Conservation (phyloP, 2,888 invertebrate species). For the Lepidochitona cinerea region DNA sequence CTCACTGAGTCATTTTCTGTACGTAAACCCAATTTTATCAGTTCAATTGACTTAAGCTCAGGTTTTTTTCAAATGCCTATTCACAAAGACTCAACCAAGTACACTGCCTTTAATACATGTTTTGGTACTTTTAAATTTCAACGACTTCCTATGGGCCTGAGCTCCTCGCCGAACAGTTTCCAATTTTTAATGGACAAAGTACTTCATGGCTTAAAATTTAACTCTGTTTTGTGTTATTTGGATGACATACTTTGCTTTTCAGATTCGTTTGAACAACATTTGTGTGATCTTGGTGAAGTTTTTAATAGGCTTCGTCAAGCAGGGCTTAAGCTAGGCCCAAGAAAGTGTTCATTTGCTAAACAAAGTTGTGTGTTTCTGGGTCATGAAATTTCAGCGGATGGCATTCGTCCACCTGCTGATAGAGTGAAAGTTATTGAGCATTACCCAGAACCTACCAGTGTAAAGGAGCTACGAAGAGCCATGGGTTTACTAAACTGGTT, state of each 20-base stretch:
- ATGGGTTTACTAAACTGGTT: slow-evolving; percentile 12
- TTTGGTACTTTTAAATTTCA: slow-evolving; percentile 14
- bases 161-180: slow-evolving; percentile 5
- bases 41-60: slow-evolving; percentile 10
- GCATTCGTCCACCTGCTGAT: no score
- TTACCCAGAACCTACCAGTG: not conserved
- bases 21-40: slow-evolving; percentile 7
- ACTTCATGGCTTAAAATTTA: slow-evolving; percentile 6
- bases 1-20: not conserved
- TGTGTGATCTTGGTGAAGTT: not conserved
- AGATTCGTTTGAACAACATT: slow-evolving; percentile 12
- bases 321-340: slow-evolving; percentile 3
- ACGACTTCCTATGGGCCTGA: not conserved
- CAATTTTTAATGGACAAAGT: slow-evolving; percentile 12
- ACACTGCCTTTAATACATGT: not conserved
- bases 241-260: slow-evolving; percentile 9
- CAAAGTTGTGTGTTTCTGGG: not conserved
- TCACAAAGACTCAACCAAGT: not conserved
- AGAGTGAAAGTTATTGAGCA: no score
- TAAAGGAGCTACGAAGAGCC: slow-evolving; percentile 4
- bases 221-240: slow-evolving; percentile 7
- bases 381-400: no score
- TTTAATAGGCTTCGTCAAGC: not conserved
- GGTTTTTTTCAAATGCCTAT: slow-evolving; percentile 15
- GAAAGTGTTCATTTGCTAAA: slow-evolving; percentile 9